Evolutionary conservation across 2,888 invertebrate species (phyloP).

Genomic region (Pollenia amentaria): DNA sequence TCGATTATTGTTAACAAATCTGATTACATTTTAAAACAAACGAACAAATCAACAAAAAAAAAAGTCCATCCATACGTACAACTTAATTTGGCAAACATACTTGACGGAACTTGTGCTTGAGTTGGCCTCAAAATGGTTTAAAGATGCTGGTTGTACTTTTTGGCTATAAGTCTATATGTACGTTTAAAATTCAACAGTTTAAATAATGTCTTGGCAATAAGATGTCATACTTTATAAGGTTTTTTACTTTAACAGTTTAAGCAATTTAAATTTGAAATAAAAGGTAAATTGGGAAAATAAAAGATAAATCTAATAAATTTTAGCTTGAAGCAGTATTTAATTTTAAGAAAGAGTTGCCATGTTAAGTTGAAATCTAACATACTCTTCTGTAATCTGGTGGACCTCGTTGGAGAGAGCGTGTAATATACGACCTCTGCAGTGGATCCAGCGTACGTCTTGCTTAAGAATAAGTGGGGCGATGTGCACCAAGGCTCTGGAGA

Average conservation of each 20-base stretch:
- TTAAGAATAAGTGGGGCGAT: no score
- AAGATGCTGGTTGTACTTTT: constrained; percentile 15
- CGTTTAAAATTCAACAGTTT: constrained; percentile 36
- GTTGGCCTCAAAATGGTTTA: constrained; percentile 27
- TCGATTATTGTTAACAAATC: constrained; percentile 64
- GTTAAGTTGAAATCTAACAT: not conserved
- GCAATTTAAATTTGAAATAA: constrained; percentile 44
- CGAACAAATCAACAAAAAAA: not conserved
- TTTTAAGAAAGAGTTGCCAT: constrained; percentile 2
- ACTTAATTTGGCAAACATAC: constrained; percentile 70
- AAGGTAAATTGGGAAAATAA: not conserved
- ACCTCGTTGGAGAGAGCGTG: no score
- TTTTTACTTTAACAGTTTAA: not conserved
- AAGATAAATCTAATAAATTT: not conserved
- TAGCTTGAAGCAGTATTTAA: not conserved
- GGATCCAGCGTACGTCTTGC: no score
- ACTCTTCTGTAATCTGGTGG: no score
- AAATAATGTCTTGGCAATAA: constrained; percentile 35
- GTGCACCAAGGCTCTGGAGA: no score
- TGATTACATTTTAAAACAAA: constrained; percentile 36
- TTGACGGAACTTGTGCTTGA: constrained; percentile 65
- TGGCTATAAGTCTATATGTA: constrained; percentile 18
- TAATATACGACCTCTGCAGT: no score
- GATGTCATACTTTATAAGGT: constrained; percentile 71
- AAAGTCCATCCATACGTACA: constrained; percentile 34